These are phyloP conservation scores for Cylloceria caligata DNA, from an alignment of 2,888 invertebrate genomes.

Conservation along the genomic window DNA sequence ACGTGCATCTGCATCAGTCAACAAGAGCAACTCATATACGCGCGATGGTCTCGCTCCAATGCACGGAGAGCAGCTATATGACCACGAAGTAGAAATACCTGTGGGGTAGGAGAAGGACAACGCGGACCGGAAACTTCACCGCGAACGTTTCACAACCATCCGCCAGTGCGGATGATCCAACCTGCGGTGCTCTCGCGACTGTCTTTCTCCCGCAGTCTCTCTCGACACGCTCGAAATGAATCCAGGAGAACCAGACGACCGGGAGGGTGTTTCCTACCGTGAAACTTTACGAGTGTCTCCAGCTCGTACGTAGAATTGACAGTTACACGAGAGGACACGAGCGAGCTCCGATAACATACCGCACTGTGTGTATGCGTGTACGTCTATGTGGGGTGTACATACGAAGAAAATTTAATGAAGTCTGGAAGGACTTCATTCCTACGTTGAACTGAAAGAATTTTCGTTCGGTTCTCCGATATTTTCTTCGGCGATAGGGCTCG, in stretches of 20 bases:
- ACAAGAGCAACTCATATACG: constrained; percentile 8
- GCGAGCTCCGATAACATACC: background rate
- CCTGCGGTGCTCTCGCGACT: background rate
- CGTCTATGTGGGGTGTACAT: background rate
- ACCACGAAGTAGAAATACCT: constrained; percentile 1
- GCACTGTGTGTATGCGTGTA: background rate
- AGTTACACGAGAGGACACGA: constrained; percentile 27
- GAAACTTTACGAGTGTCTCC: constrained; percentile 52
- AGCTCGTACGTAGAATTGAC: constrained; percentile 28
- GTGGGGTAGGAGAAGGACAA: constrained; percentile 26
- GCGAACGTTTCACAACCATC: constrained; percentile 48
- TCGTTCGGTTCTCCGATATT: background rate
- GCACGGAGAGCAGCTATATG: background rate
- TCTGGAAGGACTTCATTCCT: background rate
- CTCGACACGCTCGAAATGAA: constrained; percentile 46
- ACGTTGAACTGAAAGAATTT: background rate
- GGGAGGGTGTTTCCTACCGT: constrained; percentile 24
- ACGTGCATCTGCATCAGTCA: constrained; percentile 18
- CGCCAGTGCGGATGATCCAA: constrained; percentile 35
- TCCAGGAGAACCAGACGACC: constrained; percentile 28
- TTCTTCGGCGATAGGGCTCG: background rate
- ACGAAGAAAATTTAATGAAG: background rate
- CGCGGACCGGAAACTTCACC: constrained; percentile 58
- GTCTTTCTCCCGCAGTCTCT: constrained; percentile 1
- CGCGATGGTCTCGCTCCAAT: background rate